Evolutionary conservation across 2,113 vertebrate species (phyloP).

Genomic region (Catharus bicknelli): DNA sequence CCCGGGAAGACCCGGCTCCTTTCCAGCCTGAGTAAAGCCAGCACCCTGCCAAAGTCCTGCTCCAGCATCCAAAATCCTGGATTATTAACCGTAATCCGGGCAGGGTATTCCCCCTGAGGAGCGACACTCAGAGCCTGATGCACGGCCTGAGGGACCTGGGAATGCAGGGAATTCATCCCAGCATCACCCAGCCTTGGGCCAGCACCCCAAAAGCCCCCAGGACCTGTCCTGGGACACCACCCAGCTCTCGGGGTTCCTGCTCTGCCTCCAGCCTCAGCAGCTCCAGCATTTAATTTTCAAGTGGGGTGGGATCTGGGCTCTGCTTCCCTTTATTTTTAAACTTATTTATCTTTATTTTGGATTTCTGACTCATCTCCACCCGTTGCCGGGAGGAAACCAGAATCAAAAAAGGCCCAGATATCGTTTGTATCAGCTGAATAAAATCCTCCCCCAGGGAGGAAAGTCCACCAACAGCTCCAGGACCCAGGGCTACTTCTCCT

Average conservation of each 20-base stretch:
- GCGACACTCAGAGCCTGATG: rapidly evolving
- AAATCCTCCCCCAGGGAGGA: not conserved
- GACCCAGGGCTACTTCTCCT: not conserved
- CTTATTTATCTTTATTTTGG: conserved; percentile 15
- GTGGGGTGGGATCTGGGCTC: not conserved
- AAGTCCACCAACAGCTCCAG: not conserved
- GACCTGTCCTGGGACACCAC: rapidly evolving
- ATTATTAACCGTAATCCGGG: rapidly evolving
- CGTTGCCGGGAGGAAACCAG: conserved; percentile 30
- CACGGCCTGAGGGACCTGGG: rapidly evolving
- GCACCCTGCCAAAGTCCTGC: not conserved
- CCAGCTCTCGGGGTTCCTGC: not conserved
- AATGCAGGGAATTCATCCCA: not conserved
- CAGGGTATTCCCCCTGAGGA: rapidly evolving
- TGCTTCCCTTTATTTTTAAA: not conserved
- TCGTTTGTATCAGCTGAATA: not conserved
- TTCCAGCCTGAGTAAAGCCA: not conserved
- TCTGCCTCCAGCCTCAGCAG: not conserved
- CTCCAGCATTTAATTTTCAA: not conserved
- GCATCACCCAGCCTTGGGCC: not conserved
- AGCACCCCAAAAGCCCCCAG: not conserved
- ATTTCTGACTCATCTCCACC: conserved; percentile 38
- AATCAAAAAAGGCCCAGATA: not conserved
- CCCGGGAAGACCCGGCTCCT: not conserved
- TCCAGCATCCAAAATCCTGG: not conserved